Conservation (phyloP, 2,113 vertebrate genomes). For the Hystrix brachyura region DNA sequence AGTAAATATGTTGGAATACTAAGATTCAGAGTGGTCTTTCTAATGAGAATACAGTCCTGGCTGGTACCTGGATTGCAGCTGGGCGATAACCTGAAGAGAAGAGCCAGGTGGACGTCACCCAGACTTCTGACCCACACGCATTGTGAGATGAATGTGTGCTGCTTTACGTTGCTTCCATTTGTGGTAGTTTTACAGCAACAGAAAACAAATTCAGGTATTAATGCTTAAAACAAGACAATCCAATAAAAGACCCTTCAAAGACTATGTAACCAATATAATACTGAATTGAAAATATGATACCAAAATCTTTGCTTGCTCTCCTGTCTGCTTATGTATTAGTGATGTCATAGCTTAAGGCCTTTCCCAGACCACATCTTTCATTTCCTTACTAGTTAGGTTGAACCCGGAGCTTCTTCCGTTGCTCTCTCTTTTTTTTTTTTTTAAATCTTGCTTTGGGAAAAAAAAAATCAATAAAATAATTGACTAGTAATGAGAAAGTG, state of each 20-base stretch:
- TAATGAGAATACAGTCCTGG: background rate
- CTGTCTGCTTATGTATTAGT: background rate
- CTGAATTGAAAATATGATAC: background rate
- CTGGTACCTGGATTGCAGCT: background rate
- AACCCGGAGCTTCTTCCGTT: background rate
- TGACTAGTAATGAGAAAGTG: background rate
- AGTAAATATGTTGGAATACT: background rate
- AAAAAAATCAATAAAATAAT: background rate
- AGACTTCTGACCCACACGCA: background rate
- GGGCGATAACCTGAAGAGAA: background rate
- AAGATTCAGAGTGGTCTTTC: background rate
- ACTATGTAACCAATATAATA: background rate
- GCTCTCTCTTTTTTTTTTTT: background rate
- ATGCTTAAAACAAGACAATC: background rate
- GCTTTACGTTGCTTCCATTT: background rate
- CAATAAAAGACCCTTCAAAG: background rate
- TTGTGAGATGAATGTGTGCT: background rate
- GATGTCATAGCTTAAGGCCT: background rate
- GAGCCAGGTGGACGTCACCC: background rate
- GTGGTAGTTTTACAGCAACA: background rate
- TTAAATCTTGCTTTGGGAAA: background rate
- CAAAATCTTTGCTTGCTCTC: background rate
- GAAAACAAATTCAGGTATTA: background rate
- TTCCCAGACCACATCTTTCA: background rate
- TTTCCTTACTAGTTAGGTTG: background rate